Base-by-base conservation (phyloP, 1,140 invertebrate genomes). In the Delia radicum region DNA sequence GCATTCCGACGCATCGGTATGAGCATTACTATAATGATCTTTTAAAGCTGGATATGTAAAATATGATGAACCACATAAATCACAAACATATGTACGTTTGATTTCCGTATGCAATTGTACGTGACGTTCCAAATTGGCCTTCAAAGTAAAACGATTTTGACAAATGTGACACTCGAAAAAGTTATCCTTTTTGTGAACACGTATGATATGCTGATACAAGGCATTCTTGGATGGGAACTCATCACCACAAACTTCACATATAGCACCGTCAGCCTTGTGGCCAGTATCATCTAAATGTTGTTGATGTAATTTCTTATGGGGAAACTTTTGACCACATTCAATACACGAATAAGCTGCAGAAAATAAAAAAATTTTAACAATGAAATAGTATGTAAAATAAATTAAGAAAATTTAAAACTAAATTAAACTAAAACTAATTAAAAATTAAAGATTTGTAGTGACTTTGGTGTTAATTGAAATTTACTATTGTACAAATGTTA, bases 101-200 rank as follows among this genome's bases (percentile, higher is more conserved):
- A 86, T 79, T 79, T 86, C 84, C 5, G 83, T 86, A 72, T 86
- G 85, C 75, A 86, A 78, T 78, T 85, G 85, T 18, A 86, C 85
- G 73, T 86, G 85, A 21, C 85, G 81, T 79, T 85, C 85, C 74
- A 86, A 75, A 72, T 86, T 86, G 42, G 83, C 85, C 76, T 86
- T 86, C 24, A 85, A 79, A 13, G 83, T 82, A 71, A 86, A 86
- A 37, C 85, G 83, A 75, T 86, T 85, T 77, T 86, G 83, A 79
- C 85, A 86, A 81, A 86, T 85, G 82, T 86, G 83, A 80, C 85
- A 86, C 78, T 86, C 85, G 55, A 86, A 84, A 77, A 82, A 86
- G 67, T 85, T 86, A 62, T 84, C 85, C 61, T 82, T 81, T 72
- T 85, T 86, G 28, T 86, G 85, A 28, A 81, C 82, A 6, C 81